These are phyloP conservation scores for Lepisosteus osseus DNA, from an alignment of 2,113 vertebrate genomes.

Conservation along the genomic window DNA sequence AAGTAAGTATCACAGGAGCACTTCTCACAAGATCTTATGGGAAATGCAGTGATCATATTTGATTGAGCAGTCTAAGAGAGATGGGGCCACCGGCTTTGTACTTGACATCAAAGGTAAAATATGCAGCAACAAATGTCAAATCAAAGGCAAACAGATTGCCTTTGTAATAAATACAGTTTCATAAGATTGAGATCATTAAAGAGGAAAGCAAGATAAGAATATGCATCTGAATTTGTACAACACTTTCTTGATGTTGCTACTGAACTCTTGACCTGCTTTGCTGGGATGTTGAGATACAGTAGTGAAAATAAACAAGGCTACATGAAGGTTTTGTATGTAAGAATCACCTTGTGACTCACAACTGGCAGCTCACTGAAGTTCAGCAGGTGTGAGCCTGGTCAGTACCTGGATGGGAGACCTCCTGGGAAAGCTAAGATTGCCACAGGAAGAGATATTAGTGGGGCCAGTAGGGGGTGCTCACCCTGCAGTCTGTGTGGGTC, in stretches of 20 bases:
- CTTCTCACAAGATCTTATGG: background rate
- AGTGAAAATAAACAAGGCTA: no score
- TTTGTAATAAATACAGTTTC: slow-evolving; percentile 3
- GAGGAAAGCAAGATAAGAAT: background rate
- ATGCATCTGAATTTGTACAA: background rate
- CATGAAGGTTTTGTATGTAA: no score
- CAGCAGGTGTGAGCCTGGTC: no score
- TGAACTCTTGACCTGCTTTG: background rate
- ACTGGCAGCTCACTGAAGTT: no score
- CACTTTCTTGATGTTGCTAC: background rate
- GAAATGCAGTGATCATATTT: slow-evolving; percentile 11
- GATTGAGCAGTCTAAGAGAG: slow-evolving; percentile 5
- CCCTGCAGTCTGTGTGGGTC: no score
- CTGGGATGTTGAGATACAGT: no score
- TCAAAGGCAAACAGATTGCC: background rate
- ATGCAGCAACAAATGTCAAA: slow-evolving; percentile 26
- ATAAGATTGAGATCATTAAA: slow-evolving; percentile 4
- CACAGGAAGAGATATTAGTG: no score
- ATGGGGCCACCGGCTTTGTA: slow-evolving; percentile 23
- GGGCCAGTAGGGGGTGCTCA: no score
- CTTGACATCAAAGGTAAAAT: slow-evolving; percentile 33
- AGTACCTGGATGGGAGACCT: no score
- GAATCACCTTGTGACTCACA: no score
- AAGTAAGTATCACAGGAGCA: no score
- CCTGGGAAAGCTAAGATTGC: no score